These are phyloP conservation scores for Ophion ellenae DNA, from an alignment of 2,888 invertebrate species.

Conservation along the genomic window DNA sequence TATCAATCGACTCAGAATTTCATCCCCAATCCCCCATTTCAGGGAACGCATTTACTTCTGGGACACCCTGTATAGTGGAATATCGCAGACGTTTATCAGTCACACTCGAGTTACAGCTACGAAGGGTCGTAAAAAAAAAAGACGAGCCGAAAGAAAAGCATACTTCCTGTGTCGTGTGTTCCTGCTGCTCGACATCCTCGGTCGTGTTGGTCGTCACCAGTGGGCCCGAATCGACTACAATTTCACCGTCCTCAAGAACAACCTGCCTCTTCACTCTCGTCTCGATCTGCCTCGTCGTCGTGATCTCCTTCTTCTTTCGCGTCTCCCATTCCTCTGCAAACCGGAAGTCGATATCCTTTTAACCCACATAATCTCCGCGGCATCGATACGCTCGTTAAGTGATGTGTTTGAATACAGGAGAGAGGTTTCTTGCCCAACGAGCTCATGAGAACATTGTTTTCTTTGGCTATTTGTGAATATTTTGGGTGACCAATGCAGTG, in stretches of 20 bases:
- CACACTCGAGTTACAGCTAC: constrained; percentile 13
- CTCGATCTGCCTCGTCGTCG: constrained; percentile 95
- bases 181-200: constrained; percentile 95
- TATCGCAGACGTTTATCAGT: not conserved
- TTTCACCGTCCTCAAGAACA: constrained; percentile 95
- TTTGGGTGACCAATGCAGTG: no score
- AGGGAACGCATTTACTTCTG: no score
- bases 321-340: constrained; percentile 96
- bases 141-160: constrained; percentile 16
- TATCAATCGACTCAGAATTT: no score
- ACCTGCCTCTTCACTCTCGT: constrained; percentile 95
- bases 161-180: constrained; percentile 93
- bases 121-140: not conserved
- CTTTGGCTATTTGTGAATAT: not conserved
- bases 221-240: constrained; percentile 95
- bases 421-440: not conserved
- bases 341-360: constrained; percentile 63
- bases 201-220: constrained; percentile 96
- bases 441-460: not conserved
- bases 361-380: constrained; percentile 52
- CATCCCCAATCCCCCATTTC: no score
- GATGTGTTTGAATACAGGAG: constrained; percentile 30
- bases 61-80: not conserved
- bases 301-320: constrained; percentile 94
- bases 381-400: constrained; percentile 17